Conservation (phyloP, 2,888 invertebrate species). For the Euphydryas editha region DNA sequence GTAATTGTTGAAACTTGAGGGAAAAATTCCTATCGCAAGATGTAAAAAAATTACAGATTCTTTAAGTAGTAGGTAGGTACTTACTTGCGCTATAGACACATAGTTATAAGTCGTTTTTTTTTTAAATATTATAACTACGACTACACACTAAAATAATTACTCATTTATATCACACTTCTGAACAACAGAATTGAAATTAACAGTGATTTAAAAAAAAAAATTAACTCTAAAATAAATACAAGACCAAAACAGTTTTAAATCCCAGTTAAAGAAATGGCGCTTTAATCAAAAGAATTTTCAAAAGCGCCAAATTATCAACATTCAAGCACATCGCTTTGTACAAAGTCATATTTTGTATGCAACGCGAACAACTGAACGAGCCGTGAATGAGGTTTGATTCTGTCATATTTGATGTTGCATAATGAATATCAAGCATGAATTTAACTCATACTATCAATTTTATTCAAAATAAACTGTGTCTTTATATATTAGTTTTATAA, state of each 20-base stretch:
- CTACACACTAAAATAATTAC: too few species aligned
- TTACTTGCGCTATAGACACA: too few species aligned
- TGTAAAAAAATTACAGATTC: too few species aligned
- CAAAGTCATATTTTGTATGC: constrained; percentile 26
- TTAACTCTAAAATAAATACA: not conserved
- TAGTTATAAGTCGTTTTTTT: too few species aligned
- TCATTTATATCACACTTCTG: too few species aligned
- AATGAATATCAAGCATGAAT: constrained; percentile 6
- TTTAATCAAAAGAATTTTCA: constrained; percentile 20
- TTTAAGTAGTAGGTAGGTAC: too few species aligned
- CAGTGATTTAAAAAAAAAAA: not conserved
- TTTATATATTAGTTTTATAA: not conserved
- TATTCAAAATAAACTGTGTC: not conserved
- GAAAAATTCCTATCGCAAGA: too few species aligned
- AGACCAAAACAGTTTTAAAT: constrained; percentile 2
- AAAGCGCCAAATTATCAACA: constrained; percentile 29
- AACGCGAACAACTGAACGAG: constrained; percentile 16
- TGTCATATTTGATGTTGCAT: constrained; percentile 17
- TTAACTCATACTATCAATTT: not conserved
- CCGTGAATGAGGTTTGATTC: constrained; percentile 19
- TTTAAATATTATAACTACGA: too few species aligned
- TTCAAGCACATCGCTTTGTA: constrained; percentile 22
- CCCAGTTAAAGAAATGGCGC: constrained; percentile 17
- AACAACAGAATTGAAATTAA: too few species aligned
- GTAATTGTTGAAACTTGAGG: too few species aligned